Evolutionary conservation across 2,797 vertebrate species (phyloP), one percentile per base, ranked within the genome.

Genomic region (Adrianichthys oophorus): DNA sequence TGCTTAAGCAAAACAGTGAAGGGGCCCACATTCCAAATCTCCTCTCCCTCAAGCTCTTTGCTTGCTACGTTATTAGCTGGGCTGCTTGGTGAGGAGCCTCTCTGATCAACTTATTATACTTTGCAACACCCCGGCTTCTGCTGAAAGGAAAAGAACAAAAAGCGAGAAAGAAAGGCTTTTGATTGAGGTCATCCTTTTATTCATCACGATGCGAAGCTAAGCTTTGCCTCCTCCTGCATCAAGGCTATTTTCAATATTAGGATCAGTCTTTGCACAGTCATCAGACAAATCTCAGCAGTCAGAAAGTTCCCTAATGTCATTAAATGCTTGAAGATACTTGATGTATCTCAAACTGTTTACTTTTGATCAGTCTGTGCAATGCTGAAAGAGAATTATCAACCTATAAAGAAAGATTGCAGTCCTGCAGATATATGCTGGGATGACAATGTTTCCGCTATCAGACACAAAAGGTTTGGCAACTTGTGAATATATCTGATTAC

Each of bases 181-280:
- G 93, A 95, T 94, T 94, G 93, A 93, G 94, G 93, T 94, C 91
- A 93, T 91, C 84, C 85, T 89, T 84, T 86, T 90, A 93, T 92
- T 92, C 90, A 93, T 94, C 91, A 92, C 64, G 73, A 83, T 81
- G 87, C 88, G 91, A 91, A 93, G 94, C 84, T 85, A 85, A 90
- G 85, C 85, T 88, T 80, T 59, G 79, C 91, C 84, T 82, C 89
- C 92, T 91, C 91, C 86, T 72, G 77, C 21, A 56, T 19, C 21
- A 41, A 87, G 87, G 82, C 79, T 85, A 50, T 56, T 87, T 86
- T 79, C 52, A 58, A 80, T 89, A 80, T 86, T 87, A 65, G 68
- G 71, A 77, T 89, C 72, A 60, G 51, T 75, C 67, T 62, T 76
- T 68, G 60, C 67, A 71, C 87, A 29, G 85, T 66, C 62, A 53